These are phyloP conservation scores for Dorcus hopei DNA, from an alignment of 2,888 invertebrate genomes.

Conservation along the genomic window DNA sequence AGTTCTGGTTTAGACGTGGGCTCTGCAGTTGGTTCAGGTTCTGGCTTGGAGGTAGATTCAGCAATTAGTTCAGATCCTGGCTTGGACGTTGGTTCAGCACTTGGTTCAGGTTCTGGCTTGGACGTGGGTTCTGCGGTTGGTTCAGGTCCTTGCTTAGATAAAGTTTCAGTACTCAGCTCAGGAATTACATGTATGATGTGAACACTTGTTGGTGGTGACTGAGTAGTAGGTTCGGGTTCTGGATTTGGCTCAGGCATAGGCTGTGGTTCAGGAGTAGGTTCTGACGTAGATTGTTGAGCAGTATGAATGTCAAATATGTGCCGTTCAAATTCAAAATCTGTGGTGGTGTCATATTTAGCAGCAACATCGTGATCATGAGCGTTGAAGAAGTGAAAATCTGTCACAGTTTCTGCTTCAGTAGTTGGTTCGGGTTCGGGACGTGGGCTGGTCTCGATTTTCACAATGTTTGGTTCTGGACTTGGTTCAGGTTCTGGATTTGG, in stretches of 20 bases:
- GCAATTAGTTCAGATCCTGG: conserved; percentile 29
- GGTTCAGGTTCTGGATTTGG: conserved; percentile 23
- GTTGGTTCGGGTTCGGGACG: conserved; percentile 29
- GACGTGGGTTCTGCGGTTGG: conserved; percentile 32
- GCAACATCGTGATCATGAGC: too few relatives aligned
- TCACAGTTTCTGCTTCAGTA: conserved; percentile 22
- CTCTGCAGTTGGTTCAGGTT: conserved; percentile 23
- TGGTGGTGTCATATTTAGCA: too few relatives aligned
- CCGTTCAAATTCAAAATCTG: conserved; percentile 10
- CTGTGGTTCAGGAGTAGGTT: conserved; percentile 31
- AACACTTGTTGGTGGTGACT: too few relatives aligned
- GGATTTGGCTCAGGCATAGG: conserved; percentile 30
- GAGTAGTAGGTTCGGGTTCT: conserved; percentile 27
- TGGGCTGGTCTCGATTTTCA: conserved; percentile 30
- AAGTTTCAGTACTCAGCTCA: conserved; percentile 17
- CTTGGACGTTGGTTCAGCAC: conserved; percentile 22
- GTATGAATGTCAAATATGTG: conserved; percentile 41
- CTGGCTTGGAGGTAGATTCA: conserved; percentile 22
- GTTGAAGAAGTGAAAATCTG: conserved; percentile 10
- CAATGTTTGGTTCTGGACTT: conserved; percentile 31
- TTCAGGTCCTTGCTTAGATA: conserved; percentile 26
- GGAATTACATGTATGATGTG: conserved; percentile 26
- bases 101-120: conserved; percentile 29
- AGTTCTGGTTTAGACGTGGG: conserved; percentile 26
- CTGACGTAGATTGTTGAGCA: conserved; percentile 19